Percentiles rank a stretch among this genome's conserved stretches.
These are phyloP conservation scores for Epistrophe eligans DNA, from an alignment of 2,888 invertebrate genomes.

Conservation along the genomic window DNA sequence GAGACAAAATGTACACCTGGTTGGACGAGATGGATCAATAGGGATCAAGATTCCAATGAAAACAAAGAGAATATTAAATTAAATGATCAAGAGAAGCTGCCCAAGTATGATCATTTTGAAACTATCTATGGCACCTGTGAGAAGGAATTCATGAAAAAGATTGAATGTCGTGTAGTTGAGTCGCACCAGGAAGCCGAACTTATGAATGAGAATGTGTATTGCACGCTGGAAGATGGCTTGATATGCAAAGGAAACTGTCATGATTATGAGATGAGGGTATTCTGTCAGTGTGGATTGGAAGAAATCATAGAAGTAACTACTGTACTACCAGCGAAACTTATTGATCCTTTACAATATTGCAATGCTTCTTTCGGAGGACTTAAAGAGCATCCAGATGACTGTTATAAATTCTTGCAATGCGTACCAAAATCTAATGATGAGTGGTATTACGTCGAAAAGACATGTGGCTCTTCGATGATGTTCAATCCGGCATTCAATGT, in stretches of 20 bases:
- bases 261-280: slow-evolving; percentile 93
- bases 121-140: slow-evolving; percentile 86
- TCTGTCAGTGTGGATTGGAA: slow-evolving; percentile 86
- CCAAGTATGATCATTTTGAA: slow-evolving; percentile 81
- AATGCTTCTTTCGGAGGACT: slow-evolving; percentile 85
- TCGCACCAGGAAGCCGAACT: slow-evolving; percentile 87
- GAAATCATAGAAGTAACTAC: slow-evolving; percentile 48
- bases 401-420: slow-evolving; percentile 89
- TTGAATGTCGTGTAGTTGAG: slow-evolving; percentile 90
- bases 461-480: slow-evolving; percentile 87
- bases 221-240: slow-evolving; percentile 90
- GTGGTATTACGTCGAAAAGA: slow-evolving; percentile 86
- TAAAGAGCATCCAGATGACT: slow-evolving; percentile 87
- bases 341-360: slow-evolving; percentile 78
- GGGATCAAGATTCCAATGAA: slow-evolving; percentile 79
- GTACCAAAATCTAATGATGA: slow-evolving; percentile 84
- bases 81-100: slow-evolving; percentile 81
- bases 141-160: slow-evolving; percentile 87
- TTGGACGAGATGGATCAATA: slow-evolving; percentile 92
- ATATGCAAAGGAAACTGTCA: slow-evolving; percentile 88
- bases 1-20: slow-evolving; percentile 87
- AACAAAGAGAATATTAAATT: slow-evolving; percentile 78
- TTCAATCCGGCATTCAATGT: slow-evolving; percentile 87
- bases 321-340: slow-evolving; percentile 78
- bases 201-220: slow-evolving; percentile 90